A percentile compares a stretch with the other conserved stretches of the same genome.
Evolutionary conservation across 92 coral and sea anemone genomes (phyloP).

Genomic region (Nematostella vectensis): DNA sequence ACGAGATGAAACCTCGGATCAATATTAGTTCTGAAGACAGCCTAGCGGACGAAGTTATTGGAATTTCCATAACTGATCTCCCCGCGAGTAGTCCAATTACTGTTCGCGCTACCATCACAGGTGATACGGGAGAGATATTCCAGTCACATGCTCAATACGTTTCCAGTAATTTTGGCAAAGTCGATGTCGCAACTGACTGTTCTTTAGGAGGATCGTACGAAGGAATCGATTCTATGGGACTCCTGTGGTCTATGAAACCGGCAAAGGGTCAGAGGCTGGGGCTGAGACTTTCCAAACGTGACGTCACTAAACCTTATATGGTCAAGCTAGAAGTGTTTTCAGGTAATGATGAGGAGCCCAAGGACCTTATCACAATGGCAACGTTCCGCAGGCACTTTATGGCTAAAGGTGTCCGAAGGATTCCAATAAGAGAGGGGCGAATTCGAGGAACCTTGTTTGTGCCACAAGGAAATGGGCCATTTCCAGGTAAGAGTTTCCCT

Average conservation of each 20-base stretch:
- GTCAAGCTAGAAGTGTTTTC: conserved; percentile 38
- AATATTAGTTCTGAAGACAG: conserved; percentile 12
- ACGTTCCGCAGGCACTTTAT: conserved; percentile 25
- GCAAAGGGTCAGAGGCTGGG: conserved; percentile 32
- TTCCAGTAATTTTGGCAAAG: conserved; percentile 11
- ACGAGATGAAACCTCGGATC: not conserved
- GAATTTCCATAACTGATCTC: conserved; percentile 11
- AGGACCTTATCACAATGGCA: conserved; percentile 13
- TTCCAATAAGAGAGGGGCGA: conserved; percentile 36
- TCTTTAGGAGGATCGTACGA: conserved; percentile 46
- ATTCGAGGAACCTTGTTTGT: conserved; percentile 47
- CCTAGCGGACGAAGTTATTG: conserved; percentile 24
- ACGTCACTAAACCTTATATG: conserved; percentile 53
- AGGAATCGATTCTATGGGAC: conserved; percentile 61
- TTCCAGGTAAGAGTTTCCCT: conserved; percentile 37
- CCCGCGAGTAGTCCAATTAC: conserved; percentile 11
- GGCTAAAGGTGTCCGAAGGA: conserved; percentile 33
- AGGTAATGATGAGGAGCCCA: conserved; percentile 21
- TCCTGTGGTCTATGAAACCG: conserved; percentile 52
- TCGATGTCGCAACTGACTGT: conserved; percentile 11
- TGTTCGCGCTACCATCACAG: conserved; percentile 19
- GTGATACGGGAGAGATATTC: conserved; percentile 27
- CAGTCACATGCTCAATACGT: conserved; percentile 22
- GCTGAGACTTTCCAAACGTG: conserved; percentile 46
- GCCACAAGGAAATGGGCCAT: conserved; percentile 45